Percentiles rank a stretch among this genome's conserved stretches.
Evolutionary conservation across 2,113 vertebrate species (phyloP).

Genomic region (Siniperca knerii): DNA sequence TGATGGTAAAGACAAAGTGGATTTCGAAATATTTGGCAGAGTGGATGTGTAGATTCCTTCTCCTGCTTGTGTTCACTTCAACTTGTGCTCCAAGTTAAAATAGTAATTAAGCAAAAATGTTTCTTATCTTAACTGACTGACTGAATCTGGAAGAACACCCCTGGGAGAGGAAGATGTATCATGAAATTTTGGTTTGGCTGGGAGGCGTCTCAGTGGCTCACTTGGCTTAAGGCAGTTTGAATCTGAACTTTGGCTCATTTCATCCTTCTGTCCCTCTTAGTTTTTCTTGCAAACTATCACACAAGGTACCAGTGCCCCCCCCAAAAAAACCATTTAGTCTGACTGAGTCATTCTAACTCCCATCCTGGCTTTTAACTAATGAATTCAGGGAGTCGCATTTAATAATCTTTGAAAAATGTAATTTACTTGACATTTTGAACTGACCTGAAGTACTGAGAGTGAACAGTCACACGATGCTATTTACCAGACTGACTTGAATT

Average conservation of each 20-base stretch:
- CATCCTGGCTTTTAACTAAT: constrained; percentile 43
- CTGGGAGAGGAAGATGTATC: constrained; percentile 10
- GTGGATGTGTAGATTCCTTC: constrained; percentile 5
- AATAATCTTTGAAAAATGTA: constrained; percentile 36
- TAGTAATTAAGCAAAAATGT: constrained; percentile 59
- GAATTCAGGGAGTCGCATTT: constrained; percentile 24
- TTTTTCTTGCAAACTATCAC: not conserved
- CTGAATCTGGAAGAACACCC: constrained; percentile 31
- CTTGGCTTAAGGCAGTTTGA: not conserved
- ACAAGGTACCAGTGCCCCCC: not conserved
- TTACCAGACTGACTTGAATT: constrained; percentile 17
- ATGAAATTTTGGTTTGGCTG: constrained; percentile 60
- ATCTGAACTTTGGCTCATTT: constrained; percentile 24
- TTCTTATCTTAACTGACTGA: constrained; percentile 6
- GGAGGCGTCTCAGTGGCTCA: not conserved
- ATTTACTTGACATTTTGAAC: constrained; percentile 53
- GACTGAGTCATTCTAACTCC: constrained; percentile 1
- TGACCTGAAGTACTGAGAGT: constrained; percentile 15
- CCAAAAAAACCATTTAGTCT: not conserved
- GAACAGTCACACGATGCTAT: constrained; percentile 22
- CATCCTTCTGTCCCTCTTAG: not conserved
- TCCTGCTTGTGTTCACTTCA: constrained; percentile 6
- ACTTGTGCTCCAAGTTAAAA: constrained; percentile 29
- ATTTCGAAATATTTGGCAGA: constrained; percentile 47
- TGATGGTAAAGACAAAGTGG: constrained; percentile 22